Base-by-base conservation (phyloP, 2,888 invertebrate species). In the Ligdia adustata region DNA sequence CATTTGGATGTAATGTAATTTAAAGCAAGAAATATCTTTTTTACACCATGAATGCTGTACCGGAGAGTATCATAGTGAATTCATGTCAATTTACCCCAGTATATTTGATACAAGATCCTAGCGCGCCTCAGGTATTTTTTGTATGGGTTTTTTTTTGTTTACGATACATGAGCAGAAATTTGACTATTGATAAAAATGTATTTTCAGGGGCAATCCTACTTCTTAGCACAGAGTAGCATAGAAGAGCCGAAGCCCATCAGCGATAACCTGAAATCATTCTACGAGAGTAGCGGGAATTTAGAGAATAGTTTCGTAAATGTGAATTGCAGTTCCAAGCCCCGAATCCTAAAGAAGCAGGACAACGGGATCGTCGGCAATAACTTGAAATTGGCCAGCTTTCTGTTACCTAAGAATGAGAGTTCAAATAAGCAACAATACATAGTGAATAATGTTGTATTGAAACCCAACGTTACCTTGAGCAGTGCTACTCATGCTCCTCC, bases 201-300 rank as follows among this genome's bases (percentile, higher is more conserved):
- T 63, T 82, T 79, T 27, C 75, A 89, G 88, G 72, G 76, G 6
- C 77, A 74, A 54, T 75, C 83, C n/a, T 85, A 78, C 56, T 69
- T 82, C 38, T 60, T 87, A 45, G 63, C 84, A 24, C 76, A 76
- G 54, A 76, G 63, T 53, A 70, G 57, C 49, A 64, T 75, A 44
- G 75, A 73, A 18, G 66, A 66, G 45, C 65, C 72, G 13, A 81
- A 80, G 62, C 81, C 85, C 35, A 68, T 79, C n/a, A 75, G 75
- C 59, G 80, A 83, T 74, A 89, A 79, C 77, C 79, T 90, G 71
- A 88, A 86, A 79, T 75, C 76, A 50, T 90, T 87, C 64, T 90
- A 89, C 62, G 89, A 90, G 74, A 90, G 76, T 69, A 89, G 88
- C 77, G 89, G 87, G 57, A 87, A 85, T 64, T 72, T 89, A 39